Percentiles rank a stretch among this genome's conserved stretches.
Conservation (phyloP, 2,113 vertebrate species). For the Lophotis ruficrista region DNA sequence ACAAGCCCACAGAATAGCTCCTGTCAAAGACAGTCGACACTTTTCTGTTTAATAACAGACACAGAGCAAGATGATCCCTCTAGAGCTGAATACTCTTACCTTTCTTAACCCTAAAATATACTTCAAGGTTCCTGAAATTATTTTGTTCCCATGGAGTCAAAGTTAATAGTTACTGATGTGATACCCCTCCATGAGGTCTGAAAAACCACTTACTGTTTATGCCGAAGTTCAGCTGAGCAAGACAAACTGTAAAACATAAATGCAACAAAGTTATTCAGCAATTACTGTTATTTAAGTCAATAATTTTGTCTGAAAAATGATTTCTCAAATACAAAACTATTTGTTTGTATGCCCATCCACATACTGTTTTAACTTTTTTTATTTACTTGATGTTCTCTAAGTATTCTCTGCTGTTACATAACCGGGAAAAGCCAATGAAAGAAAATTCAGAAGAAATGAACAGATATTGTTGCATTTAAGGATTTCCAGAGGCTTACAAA, state of each 20-base stretch:
- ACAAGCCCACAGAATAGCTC: background rate
- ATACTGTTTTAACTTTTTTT: background rate
- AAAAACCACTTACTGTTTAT: background rate
- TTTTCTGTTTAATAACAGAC: background rate
- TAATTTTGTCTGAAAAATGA: background rate
- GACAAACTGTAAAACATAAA: background rate
- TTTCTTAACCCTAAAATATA: background rate
- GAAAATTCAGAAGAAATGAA: background rate
- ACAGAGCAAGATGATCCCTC: background rate
- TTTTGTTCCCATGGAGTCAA: background rate
- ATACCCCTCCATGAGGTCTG: background rate
- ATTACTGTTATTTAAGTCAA: background rate
- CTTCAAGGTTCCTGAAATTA: background rate
- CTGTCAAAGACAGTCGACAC: background rate
- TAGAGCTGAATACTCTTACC: background rate
- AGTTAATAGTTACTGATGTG: background rate
- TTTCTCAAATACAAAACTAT: background rate
- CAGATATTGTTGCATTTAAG: background rate
- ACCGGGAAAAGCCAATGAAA: slow-evolving; percentile 8
- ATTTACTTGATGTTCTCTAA: background rate
- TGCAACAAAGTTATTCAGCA: background rate
- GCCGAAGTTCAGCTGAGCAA: background rate
- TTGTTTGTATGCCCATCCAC: background rate
- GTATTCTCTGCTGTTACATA: background rate
- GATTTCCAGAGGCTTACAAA: background rate